Base-by-base conservation (phyloP, 2,888 invertebrate species). In the Drosophila nigricruria region DNA sequence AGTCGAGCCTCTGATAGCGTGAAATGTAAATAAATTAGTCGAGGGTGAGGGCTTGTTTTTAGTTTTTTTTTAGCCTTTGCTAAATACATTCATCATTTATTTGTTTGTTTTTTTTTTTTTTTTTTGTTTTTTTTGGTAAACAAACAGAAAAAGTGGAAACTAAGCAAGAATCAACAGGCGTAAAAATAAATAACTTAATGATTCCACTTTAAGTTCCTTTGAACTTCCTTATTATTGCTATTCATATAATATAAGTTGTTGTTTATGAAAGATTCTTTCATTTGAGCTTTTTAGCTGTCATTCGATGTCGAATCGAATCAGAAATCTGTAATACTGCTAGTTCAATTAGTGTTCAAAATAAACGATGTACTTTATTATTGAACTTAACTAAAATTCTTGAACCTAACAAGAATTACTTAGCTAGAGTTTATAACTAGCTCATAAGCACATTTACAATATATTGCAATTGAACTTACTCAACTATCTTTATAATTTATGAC, bases 1-100 rank as follows among this genome's bases (percentile, higher is more conserved):
- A 57, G 73, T n/a, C 65, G 66, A 70, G 76, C 66, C 66, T 70
- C 66, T 66, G 20, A 9, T 32, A 25, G 45, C 43, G 59, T 60
- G 27, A 30, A 65, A 40, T 66, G 57, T 65, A 70, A 74, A 56
- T 45, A 54, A 59, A 27, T 64, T 59, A 38, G n/a, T 16, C 38
- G 20, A 30, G 27, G n/a, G n/a, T 34, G 20, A 30, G 27, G 30
- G 47, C 47, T n/a, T 66, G 49, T 52, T 34, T 52, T 43, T 34
- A 32, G 20, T 52, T 52, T 18, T 27, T 30, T 10, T 25, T 9
- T n/a, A n/a, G 27, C 5, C n/a, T 30, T 18, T 18, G 47, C 47
- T 23, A 47, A 57, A 27, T 38, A 54, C 27, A 45, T 36, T 54
- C 18, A 10, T 27, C 47, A 30, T 9, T 16, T 12, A 42, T 20